Percentiles rank a stretch among this genome's conserved stretches.
These are phyloP conservation scores for Chiridota heheva DNA, from an alignment of 35 echinoderm and acorn worm species.

Conservation along the genomic window DNA sequence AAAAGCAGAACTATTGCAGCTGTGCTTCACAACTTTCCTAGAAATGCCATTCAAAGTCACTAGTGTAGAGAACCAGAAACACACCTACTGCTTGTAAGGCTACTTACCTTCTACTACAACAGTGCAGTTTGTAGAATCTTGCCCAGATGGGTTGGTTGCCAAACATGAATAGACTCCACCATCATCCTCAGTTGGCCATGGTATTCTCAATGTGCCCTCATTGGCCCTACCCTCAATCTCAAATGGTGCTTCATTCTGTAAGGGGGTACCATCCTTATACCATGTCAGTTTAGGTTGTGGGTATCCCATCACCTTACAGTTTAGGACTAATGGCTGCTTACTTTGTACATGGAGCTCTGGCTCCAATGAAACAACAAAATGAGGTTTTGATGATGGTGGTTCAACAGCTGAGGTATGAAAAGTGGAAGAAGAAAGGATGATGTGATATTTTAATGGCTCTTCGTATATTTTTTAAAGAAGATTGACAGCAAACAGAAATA, in stretches of 20 bases:
- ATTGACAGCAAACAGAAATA: neutral
- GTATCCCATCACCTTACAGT: slow-evolving; percentile 38
- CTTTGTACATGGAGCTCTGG: too few relatives aligned
- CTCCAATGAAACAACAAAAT: too few relatives aligned
- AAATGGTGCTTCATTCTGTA: slow-evolving; percentile 10
- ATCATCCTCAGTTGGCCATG: slow-evolving; percentile 2
- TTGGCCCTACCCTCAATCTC: slow-evolving; percentile 1
- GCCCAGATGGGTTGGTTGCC: slow-evolving; percentile 53
- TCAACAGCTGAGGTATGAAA: too few relatives aligned
- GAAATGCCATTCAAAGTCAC: too few relatives aligned
- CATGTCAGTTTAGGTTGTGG: slow-evolving; percentile 5
- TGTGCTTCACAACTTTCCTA: slow-evolving; percentile 62
- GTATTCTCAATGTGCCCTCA: slow-evolving; percentile 19
- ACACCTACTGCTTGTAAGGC: slow-evolving; percentile 27
- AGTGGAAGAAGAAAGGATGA: too few relatives aligned
- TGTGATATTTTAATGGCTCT: too few relatives aligned
- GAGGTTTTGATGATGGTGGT: too few relatives aligned
- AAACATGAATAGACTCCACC: slow-evolving; percentile 47
- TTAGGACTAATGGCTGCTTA: slow-evolving; percentile 18
- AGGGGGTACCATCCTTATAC: slow-evolving; percentile 6
- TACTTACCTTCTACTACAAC: slow-evolving; percentile 37
- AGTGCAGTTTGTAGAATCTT: slow-evolving; percentile 22
- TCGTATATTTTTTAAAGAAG: neutral
- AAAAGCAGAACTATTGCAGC: slow-evolving; percentile 27
- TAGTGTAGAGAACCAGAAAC: too few relatives aligned